Evolutionary conservation across 2,888 invertebrate species (phyloP).

Genomic region (Sympetrum striolatum): DNA sequence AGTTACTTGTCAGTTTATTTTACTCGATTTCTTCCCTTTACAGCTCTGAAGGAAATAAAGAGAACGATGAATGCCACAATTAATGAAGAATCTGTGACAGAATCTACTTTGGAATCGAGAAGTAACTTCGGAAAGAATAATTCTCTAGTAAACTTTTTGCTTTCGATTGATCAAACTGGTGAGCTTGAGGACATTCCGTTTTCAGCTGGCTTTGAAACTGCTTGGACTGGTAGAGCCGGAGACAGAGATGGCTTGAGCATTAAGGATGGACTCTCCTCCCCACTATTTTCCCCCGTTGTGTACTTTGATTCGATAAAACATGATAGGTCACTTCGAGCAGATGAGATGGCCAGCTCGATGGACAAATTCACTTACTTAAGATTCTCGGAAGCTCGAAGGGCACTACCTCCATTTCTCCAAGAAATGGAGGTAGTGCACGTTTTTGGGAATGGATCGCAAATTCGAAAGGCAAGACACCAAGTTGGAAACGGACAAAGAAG

Average conservation of each 20-base stretch:
- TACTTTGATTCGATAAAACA: conserved; percentile 58
- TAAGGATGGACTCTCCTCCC: not conserved
- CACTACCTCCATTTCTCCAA: conserved; percentile 67
- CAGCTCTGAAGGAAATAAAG: conserved; percentile 45
- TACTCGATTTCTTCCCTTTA: not conserved
- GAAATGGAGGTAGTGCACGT: not conserved
- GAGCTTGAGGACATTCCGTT: conserved; percentile 46
- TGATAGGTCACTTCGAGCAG: conserved; percentile 56
- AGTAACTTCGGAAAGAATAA: conserved; percentile 53
- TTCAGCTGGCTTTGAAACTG: conserved; percentile 22
- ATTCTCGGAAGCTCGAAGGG: conserved; percentile 79
- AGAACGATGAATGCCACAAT: conserved; percentile 9
- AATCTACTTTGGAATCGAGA: conserved; percentile 31
- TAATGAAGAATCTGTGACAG: conserved; percentile 32
- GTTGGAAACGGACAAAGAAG: not conserved
- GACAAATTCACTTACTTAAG: conserved; percentile 70
- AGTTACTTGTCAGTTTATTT: not conserved
- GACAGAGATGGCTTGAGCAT: not conserved
- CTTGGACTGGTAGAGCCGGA: conserved; percentile 24
- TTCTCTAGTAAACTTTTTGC: conserved; percentile 55
- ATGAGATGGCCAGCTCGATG: conserved; percentile 55
- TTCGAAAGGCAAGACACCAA: not conserved
- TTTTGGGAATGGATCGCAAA: conserved; percentile 8
- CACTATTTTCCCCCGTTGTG: conserved; percentile 45
- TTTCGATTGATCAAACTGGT: conserved; percentile 59